phyloP scores from a whole-genome alignment of 2,888 invertebrate species.

The Drosophila parthenogenetica region DNA sequence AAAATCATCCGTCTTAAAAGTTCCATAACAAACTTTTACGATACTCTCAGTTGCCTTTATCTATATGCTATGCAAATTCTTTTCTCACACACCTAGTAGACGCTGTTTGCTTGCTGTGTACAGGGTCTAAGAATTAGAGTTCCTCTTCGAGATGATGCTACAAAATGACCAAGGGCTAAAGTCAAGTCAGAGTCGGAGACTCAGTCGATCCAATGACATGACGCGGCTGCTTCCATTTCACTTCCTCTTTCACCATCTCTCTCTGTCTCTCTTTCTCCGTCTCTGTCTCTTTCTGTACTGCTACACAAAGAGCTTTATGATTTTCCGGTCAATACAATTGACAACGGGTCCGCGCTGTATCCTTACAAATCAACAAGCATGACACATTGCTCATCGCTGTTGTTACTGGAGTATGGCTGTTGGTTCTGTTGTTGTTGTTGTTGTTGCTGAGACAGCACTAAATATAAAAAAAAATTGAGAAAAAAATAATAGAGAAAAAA shows the following conservation, averaged over 20 bases:
- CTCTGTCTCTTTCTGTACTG: background rate
- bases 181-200: background rate
- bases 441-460: constrained; percentile 72
- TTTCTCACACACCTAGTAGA: too few relatives aligned
- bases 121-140: too few relatives aligned
- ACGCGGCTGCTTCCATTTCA: constrained; percentile 51
- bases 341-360: constrained; percentile 57
- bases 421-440: constrained; percentile 9
- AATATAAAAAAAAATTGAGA: constrained; percentile 44
- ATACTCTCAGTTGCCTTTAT: too few relatives aligned
- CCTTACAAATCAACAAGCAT: constrained; percentile 82
- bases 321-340: constrained; percentile 82
- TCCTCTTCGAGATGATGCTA: constrained; percentile 31
- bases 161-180: constrained; percentile 40
- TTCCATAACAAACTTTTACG: too few relatives aligned
- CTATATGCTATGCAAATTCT: too few relatives aligned
- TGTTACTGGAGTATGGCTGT: constrained; percentile 16
- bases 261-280: background rate
- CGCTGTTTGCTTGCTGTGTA: too few relatives aligned
- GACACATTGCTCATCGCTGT: constrained; percentile 68
- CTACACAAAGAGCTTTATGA: constrained; percentile 78
- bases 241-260: constrained; percentile 48
- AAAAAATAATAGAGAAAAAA: constrained; percentile 3
- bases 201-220: constrained; percentile 43
- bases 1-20: too few relatives aligned